Evolutionary conservation across 2,113 vertebrate genomes (phyloP).

Genomic region (Mus spicilegus): DNA sequence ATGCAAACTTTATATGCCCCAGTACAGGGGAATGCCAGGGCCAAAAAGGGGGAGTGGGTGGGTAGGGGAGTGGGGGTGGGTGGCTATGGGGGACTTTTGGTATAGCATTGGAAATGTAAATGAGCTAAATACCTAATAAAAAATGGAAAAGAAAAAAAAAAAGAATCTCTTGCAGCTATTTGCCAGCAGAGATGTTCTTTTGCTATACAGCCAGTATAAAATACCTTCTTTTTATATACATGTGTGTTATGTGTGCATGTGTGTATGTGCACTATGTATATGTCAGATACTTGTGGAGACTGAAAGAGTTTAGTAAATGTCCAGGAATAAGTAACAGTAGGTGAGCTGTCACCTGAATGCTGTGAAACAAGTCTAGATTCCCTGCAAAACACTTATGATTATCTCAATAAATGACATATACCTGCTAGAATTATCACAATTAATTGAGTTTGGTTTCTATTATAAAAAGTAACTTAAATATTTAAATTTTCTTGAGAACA

Average conservation of each 20-base stretch:
- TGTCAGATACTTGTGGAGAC: neutral
- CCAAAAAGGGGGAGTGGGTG: no score
- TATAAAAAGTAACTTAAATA: neutral
- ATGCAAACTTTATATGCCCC: no score
- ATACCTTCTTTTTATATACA: neutral
- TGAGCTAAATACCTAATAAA: no score
- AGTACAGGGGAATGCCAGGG: no score
- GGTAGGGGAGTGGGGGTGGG: no score
- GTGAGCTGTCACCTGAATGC: neutral
- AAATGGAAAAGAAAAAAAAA: no score
- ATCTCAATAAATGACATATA: neutral
- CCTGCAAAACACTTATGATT: neutral
- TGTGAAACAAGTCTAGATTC: neutral
- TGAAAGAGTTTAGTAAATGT: neutral
- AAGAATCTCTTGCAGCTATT: neutral
- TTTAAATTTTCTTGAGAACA: slow-evolving; percentile 9
- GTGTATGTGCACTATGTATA: neutral
- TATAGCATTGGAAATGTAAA: no score
- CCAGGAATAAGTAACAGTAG: neutral
- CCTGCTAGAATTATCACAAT: neutral
- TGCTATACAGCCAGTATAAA: fast-evolving
- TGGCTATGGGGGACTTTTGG: no score
- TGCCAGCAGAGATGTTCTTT: neutral
- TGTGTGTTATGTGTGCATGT: neutral
- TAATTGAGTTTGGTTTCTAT: slow-evolving; percentile 7